Evolutionary conservation across 2,888 invertebrate genomes (phyloP).

Genomic region (Selenia dentaria): DNA sequence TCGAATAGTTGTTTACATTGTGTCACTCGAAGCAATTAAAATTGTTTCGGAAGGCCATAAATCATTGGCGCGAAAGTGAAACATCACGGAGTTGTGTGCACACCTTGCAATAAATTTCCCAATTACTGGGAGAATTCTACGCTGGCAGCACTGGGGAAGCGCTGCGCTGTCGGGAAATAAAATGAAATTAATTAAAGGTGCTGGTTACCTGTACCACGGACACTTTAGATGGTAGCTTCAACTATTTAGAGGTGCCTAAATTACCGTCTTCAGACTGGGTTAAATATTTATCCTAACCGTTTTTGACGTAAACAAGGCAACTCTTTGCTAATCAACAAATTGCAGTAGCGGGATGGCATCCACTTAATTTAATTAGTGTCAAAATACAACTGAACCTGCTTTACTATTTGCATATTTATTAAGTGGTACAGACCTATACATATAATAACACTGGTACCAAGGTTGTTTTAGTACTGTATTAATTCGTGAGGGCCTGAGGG

Average conservation of each 20-base stretch:
- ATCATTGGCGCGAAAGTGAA: constrained; percentile 82
- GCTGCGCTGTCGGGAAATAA: constrained; percentile 48
- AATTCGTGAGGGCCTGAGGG: too few species aligned
- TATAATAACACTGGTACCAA: too few species aligned
- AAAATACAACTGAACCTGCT: neutral
- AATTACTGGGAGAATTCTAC: constrained; percentile 76
- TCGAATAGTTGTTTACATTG: constrained; percentile 84
- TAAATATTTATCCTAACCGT: constrained; percentile 21
- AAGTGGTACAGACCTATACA: too few species aligned
- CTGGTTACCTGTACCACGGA: constrained; percentile 35
- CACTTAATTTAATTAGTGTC: neutral
- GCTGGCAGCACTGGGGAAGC: constrained; percentile 62
- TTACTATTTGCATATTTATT: too few species aligned
- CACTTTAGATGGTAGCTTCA: constrained; percentile 17
- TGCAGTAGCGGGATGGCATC: constrained; percentile 13
- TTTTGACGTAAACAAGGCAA: constrained; percentile 17
- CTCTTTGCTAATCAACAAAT: constrained; percentile 24
- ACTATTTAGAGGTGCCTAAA: constrained; percentile 24
- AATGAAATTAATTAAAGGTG: constrained; percentile 72
- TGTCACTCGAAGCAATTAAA: constrained; percentile 83
- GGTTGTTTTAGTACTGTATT: too few species aligned
- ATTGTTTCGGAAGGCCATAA: constrained; percentile 81
- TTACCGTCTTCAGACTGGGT: constrained; percentile 15
- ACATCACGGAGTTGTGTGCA: constrained; percentile 76
- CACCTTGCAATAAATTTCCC: constrained; percentile 83